Evolutionary conservation across 2,888 invertebrate species (phyloP).

Genomic region (Hemicrepidius hirtus): DNA sequence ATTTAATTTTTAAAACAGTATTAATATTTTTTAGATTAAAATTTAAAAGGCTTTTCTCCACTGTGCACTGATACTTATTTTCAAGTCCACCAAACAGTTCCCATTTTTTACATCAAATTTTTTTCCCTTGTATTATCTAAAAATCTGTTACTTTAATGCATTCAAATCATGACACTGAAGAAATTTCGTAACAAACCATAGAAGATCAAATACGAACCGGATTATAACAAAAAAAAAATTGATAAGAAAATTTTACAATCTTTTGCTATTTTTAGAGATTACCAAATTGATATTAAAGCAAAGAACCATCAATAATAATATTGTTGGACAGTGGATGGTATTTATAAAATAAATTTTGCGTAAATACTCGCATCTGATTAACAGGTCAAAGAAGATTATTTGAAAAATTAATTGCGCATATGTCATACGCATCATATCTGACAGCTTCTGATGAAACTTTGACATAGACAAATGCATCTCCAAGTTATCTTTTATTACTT

Average conservation of each 20-base stretch:
- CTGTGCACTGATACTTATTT: too few species aligned
- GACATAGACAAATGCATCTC: constrained; percentile 43
- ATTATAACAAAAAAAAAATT: constrained; percentile 11
- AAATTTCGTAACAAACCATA: too few species aligned
- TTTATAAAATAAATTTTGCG: constrained; percentile 27
- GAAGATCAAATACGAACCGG: not conserved
- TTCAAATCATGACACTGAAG: too few species aligned
- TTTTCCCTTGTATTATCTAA: too few species aligned
- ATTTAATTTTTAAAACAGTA: too few species aligned
- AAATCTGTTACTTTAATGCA: too few species aligned
- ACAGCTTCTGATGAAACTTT: constrained; percentile 38
- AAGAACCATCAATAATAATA: constrained; percentile 32
- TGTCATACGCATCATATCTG: constrained; percentile 25
- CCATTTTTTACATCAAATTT: too few species aligned
- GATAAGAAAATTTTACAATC: constrained; percentile 5
- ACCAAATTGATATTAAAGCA: constrained; percentile 24
- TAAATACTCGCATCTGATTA: constrained; percentile 30
- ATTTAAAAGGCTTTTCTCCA: too few species aligned
- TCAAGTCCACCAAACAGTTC: too few species aligned
- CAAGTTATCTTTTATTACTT: constrained; percentile 17
- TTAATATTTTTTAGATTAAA: too few species aligned
- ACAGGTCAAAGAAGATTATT: constrained; percentile 32
- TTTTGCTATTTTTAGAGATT: constrained; percentile 43
- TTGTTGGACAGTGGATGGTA: constrained; percentile 12
- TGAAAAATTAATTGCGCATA: constrained; percentile 34